Evolutionary conservation across 2,113 vertebrate genomes (phyloP), one percentile per base, ranked within the genome.

Genomic region (Origma solitaria): DNA sequence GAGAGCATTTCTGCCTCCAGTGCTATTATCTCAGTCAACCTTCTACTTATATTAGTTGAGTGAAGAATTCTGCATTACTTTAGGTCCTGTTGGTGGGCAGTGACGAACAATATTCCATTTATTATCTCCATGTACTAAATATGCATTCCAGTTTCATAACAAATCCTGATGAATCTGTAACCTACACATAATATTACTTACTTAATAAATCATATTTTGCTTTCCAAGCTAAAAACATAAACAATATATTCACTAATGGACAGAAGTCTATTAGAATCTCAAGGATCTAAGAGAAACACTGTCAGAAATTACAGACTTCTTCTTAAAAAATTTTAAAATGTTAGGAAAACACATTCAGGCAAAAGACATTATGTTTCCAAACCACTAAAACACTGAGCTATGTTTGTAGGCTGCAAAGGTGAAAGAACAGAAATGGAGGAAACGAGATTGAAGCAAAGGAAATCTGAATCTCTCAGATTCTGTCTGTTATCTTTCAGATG

Each of bases 11-110:
- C 73, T 69, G 51, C 21, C 60, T 92, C 20, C 61, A 84, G 53
- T 38, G 23, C 6, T 84, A 57, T 92, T 94, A 82, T 89, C 44
- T 90, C 58, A 84, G 65, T 88, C 79, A 91, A 47, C n/a, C 14
- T 92, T 92, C 84, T 62, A 77, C 51, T 93, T 92, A 76, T 53
- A 93, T 81, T 82, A 81, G 38, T 31, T 85, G 60, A 95, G 38
- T 78, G 65, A 88, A 91, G 89, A 92, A 76, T 58, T 70, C 51
- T 65, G 45, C 21, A 5, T 42, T 83, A n/a, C 47, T 78, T 90
- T 60, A 58, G 6, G 22, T 92, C 22, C 37, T 56, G 6, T 20
- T 79, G 69, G n/a, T n/a, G n/a, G n/a, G 15, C 66, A 70, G 33
- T 40, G 24, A 77, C 77, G n/a, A 11, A 7, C 21, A 54, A 9